Percentiles rank a stretch among this genome's conserved stretches.
These are phyloP conservation scores for Bos javanicus DNA, from an alignment of 2,113 vertebrate species.

Conservation along the genomic window DNA sequence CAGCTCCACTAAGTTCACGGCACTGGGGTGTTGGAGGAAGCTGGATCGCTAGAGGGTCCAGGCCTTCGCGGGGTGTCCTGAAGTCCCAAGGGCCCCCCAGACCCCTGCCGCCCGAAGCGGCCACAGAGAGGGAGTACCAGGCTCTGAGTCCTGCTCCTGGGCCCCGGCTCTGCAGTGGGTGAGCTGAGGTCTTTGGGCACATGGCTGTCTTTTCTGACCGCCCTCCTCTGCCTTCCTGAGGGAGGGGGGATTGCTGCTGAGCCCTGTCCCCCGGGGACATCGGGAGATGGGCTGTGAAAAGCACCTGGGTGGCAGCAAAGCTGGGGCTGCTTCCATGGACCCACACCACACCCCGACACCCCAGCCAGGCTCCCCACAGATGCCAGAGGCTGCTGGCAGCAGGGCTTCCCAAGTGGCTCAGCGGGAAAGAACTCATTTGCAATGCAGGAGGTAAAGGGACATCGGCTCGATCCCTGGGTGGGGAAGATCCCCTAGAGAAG, in stretches of 20 bases:
- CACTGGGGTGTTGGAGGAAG: too few species aligned
- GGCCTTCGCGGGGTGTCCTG: too few species aligned
- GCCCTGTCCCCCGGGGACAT: rapidly evolving
- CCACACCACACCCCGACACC: rapidly evolving
- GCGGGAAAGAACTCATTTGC: background rate
- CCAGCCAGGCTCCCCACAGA: background rate
- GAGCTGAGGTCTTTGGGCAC: background rate
- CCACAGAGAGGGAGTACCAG: background rate
- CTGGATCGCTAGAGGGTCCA: background rate
- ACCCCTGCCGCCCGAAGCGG: rapidly evolving
- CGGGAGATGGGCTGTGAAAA: too few species aligned
- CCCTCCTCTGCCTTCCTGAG: background rate
- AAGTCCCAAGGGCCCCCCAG: too few species aligned
- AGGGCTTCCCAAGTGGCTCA: background rate
- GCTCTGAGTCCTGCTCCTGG: background rate
- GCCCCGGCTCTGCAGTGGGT: rapidly evolving
- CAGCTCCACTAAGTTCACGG: rapidly evolving
- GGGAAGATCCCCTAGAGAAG: background rate
- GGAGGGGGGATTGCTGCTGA: rapidly evolving
- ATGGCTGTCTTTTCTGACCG: rapidly evolving
- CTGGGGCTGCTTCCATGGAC: too few species aligned
- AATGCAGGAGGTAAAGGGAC: background rate
- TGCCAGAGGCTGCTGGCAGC: rapidly evolving
- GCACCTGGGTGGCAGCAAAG: rapidly evolving
- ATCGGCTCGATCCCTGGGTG: rapidly evolving